Evolutionary conservation across 1,140 invertebrate genomes (phyloP), one percentile per base, ranked within the genome.

Genomic region (Solenopsis invicta): DNA sequence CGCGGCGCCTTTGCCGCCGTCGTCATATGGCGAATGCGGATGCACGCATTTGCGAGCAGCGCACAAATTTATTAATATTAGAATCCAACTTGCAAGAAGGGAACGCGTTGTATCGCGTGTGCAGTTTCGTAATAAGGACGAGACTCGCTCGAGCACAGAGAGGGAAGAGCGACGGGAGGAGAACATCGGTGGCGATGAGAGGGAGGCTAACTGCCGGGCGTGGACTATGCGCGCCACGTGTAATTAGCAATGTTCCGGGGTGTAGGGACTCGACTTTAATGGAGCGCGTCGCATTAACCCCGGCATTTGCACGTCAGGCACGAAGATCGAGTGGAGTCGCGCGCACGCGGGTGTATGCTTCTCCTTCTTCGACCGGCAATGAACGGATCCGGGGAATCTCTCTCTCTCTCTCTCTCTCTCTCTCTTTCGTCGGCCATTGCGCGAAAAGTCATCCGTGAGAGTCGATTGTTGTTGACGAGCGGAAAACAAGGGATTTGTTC

Each of bases 221-320:
- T 69, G 86, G 89, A 80, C 89, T 90, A 88, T 90, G 86, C 84
- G 74, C 84, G 85, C 91, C 90, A 91, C 90, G 90, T 91, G 90
- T 91, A 92, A 92, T 92, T 92, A 92, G 91, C 91, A 86, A 92
- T 92, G 90, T 92, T 89, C 91, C 85, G 82, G 85, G 81, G 80
- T 90, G 88, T 91, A 81, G 88, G 80, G 89, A 87, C 90, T 92
- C 91, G 91, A 91, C 92, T 92, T 92, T 92, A 92, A 92, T 92
- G 91, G 90, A 92, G 90, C 92, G 90, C 89, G 90, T 92, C 91
- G 91, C 88, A 92, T 92, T 92, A 92, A 92, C 92, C 88, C 88
- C 86, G 87, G 90, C 88, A 91, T 91, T 92, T 92, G 87, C 91
- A 91, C 86, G 90, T 92, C 92, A 90, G 88, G 88, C 81, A 87